Conservation (phyloP, 2,888 invertebrate genomes). For the Zygogramma bicolorata region DNA sequence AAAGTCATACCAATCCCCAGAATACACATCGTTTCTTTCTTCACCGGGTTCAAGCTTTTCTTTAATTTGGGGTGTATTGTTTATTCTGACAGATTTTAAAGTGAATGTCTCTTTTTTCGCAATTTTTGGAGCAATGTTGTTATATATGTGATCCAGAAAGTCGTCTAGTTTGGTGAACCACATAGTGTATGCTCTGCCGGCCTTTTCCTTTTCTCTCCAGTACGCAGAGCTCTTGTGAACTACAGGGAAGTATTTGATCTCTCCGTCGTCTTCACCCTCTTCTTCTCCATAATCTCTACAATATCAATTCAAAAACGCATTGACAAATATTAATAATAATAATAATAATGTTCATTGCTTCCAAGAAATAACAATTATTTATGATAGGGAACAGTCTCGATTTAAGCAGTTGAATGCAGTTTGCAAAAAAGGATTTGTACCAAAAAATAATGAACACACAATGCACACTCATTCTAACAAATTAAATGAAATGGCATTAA, state of each 20-base stretch:
- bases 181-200: slow-evolving; percentile 59
- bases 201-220: slow-evolving; percentile 57
- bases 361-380: not conserved
- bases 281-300: slow-evolving; percentile 21
- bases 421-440: no score
- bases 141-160: slow-evolving; percentile 58
- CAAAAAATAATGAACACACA: no score
- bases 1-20: slow-evolving; percentile 63
- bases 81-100: slow-evolving; percentile 54
- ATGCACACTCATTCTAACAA: no score
- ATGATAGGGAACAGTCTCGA: no score
- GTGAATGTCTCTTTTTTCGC: slow-evolving; percentile 49
- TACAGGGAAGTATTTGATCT: slow-evolving; percentile 28
- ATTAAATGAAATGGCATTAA: no score
- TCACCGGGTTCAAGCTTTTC: slow-evolving; percentile 53
- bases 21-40: slow-evolving; percentile 48
- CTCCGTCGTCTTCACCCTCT: slow-evolving; percentile 4
- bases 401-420: no score
- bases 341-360: no score
- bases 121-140: slow-evolving; percentile 59
- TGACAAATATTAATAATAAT: no score
- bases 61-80: slow-evolving; percentile 55
- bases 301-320: no score
- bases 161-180: slow-evolving; percentile 59
- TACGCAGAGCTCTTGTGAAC: slow-evolving; percentile 49